A percentile compares a stretch with the other conserved stretches of the same genome.
phyloP scores from a whole-genome alignment of 2,888 invertebrate genomes.

The Drosophila seclusa region DNA sequence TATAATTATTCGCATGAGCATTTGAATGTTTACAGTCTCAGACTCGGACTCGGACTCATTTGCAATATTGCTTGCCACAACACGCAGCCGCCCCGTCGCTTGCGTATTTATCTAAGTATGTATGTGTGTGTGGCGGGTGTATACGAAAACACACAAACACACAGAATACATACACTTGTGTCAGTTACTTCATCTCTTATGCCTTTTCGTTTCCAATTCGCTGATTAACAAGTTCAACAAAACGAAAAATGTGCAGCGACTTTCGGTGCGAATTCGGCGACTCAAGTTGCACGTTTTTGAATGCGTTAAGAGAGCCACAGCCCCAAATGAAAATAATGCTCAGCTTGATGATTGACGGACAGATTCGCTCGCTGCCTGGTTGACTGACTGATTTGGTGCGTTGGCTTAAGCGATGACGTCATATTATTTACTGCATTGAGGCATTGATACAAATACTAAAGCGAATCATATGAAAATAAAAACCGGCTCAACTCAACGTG shows the following conservation, averaged over 20 bases:
- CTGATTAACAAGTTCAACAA: conserved; percentile 80
- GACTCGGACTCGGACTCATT: conserved; percentile 40
- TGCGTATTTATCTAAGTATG: conserved; percentile 14
- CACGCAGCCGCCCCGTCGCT: conserved; percentile 42
- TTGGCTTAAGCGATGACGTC: conserved; percentile 48
- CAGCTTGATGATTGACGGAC: conserved; percentile 17
- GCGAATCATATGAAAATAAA: conserved; percentile 14
- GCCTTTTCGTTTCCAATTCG: conserved; percentile 79
- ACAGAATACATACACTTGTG: conserved; percentile 39
- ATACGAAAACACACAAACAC: conserved; percentile 14
- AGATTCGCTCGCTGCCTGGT: conserved; percentile 19
- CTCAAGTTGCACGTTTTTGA: conserved; percentile 60
- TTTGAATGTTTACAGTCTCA: conserved; percentile 30
- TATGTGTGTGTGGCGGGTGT: conserved; percentile 30
- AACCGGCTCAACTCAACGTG: conserved; percentile 52
- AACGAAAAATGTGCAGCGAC: conserved; percentile 62
- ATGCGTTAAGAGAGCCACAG: conserved; percentile 49
- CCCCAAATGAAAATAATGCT: conserved; percentile 34
- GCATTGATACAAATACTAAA: conserved; percentile 41
- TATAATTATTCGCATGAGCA: conserved; percentile 49
- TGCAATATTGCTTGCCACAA: conserved; percentile 71
- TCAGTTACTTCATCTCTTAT: conserved; percentile 77
- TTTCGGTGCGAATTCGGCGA: conserved; percentile 71
- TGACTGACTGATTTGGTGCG: conserved; percentile 20
- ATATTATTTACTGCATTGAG: conserved; percentile 34